Evolutionary conservation across 2,113 vertebrate species (phyloP), one percentile per base, ranked within the genome.

Genomic region (Cygnus atratus): DNA sequence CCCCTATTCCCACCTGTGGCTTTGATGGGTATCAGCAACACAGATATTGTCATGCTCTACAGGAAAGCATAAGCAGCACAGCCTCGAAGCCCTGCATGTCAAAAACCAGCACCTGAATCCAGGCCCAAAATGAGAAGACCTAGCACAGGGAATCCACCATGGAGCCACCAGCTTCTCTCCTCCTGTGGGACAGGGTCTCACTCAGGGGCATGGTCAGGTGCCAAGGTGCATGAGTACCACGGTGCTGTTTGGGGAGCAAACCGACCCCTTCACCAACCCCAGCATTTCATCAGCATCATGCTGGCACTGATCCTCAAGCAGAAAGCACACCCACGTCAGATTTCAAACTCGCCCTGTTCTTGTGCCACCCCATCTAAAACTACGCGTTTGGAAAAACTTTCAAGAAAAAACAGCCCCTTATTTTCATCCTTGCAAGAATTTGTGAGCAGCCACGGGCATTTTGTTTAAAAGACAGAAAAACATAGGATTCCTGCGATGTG

Each of bases 181-280:
- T 61, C 14, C 15, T 65, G 35, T 41, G 54, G n/a, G 35, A 37
- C 39, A 82, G n/a, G 25, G 26, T 73, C 39, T 76, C 44, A 39
- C 11, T 4, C 33, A 26, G 54, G 17, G 83, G 35, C 35, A 59
- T 0, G 1, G 37, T 35, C 15, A 80, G 44, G 44, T 52, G 58
- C 0, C 0, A 74, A 74, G 55, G 18, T 2, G 3, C 25, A 44
- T n/a, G n/a, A 92, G 11, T 29, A 74, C 1, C 2, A 3, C 9
- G 24, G 10, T 68, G 25, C 66, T 84, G 33, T 43, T 1, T 20
- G 14, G 41, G 22, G 29, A 88, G 58, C 9, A 39, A 39, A 62
- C 28, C 41, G 63, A 74, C 24, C 37, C 52, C 46, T 68, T 57
- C 43, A 86, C 75, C 79, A 93, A 92, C 39, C 15, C 65, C 6